These are phyloP conservation scores for Sesamia inferens DNA, from an alignment of 2,888 invertebrate species.

Conservation along the genomic window DNA sequence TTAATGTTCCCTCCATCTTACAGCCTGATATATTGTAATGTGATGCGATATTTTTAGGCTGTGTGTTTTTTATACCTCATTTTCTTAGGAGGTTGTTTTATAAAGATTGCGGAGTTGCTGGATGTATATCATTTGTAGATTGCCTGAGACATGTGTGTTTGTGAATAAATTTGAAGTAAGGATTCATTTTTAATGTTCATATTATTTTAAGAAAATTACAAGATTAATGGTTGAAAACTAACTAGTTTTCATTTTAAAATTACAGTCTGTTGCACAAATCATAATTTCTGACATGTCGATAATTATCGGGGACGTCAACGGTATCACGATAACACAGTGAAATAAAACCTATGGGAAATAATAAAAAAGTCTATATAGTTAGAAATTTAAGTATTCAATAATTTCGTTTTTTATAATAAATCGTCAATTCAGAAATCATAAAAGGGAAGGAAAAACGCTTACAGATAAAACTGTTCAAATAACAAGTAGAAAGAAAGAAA, in stretches of 20 bases:
- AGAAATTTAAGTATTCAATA: neutral
- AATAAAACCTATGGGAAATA: neutral
- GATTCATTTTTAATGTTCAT: neutral
- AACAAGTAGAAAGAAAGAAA: neutral
- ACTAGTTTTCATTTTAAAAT: too few relatives aligned
- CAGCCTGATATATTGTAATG: constrained; percentile 62
- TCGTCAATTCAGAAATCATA: neutral
- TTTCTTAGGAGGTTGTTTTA: constrained; percentile 11
- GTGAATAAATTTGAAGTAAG: neutral
- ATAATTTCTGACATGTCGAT: neutral
- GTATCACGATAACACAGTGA: neutral
- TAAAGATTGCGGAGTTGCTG: neutral
- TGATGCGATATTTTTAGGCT: constrained; percentile 59
- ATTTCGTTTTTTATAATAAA: neutral
- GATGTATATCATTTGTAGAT: neutral
- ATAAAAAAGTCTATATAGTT: too few relatives aligned
- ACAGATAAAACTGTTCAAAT: neutral
- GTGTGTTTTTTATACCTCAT: constrained; percentile 23
- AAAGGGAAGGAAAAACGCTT: neutral
- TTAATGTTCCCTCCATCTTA: constrained; percentile 67
- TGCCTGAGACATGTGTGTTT: neutral
- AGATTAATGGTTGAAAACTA: too few relatives aligned
- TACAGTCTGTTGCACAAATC: too few relatives aligned
- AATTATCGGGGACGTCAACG: neutral
- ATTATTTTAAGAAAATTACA: too few relatives aligned